These are phyloP conservation scores for Etheostoma nigrum DNA, from an alignment of 2,797 vertebrate genomes.

Conservation along the genomic window DNA sequence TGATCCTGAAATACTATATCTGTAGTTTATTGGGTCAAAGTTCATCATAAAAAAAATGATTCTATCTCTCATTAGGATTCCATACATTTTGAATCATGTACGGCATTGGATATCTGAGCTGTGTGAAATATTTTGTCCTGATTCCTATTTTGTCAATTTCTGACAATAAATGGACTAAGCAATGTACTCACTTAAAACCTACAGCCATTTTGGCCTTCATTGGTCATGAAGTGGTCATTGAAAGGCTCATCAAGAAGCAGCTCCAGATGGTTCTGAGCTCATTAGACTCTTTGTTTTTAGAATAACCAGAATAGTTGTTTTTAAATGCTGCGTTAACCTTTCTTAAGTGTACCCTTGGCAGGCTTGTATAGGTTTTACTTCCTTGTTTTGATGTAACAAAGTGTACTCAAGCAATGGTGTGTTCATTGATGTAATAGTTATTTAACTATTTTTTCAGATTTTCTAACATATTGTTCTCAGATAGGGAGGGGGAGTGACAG, in stretches of 20 bases:
- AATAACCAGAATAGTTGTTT: slow-evolving; percentile 21
- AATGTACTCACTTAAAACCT: slow-evolving; percentile 3
- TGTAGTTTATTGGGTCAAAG: slow-evolving; percentile 18
- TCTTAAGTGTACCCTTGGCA: slow-evolving; percentile 25
- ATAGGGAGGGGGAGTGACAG: neutral
- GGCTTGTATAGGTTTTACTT: slow-evolving; percentile 29
- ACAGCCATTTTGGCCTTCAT: slow-evolving; percentile 30
- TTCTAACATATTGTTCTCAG: slow-evolving; percentile 7
- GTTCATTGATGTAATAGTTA: slow-evolving; percentile 9
- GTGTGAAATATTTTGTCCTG: neutral
- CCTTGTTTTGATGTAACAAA: slow-evolving; percentile 27
- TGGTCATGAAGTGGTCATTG: slow-evolving; percentile 56
- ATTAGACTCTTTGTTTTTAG: slow-evolving; percentile 48
- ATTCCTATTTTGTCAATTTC: slow-evolving; percentile 5
- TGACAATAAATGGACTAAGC: slow-evolving; percentile 1
- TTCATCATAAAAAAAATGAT: slow-evolving; percentile 15
- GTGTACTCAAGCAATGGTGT: neutral
- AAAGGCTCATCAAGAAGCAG: slow-evolving; percentile 48
- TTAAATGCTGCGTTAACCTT: slow-evolving; percentile 56
- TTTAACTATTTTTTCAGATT: slow-evolving; percentile 19
- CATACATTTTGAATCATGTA: slow-evolving; percentile 39
- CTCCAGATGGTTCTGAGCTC: slow-evolving; percentile 65
- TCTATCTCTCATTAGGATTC: slow-evolving; percentile 35
- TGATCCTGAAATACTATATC: slow-evolving; percentile 35
- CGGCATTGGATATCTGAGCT: neutral